Base-by-base conservation (phyloP, 2,113 vertebrate genomes). In the Pterophyllum scalare region DNA sequence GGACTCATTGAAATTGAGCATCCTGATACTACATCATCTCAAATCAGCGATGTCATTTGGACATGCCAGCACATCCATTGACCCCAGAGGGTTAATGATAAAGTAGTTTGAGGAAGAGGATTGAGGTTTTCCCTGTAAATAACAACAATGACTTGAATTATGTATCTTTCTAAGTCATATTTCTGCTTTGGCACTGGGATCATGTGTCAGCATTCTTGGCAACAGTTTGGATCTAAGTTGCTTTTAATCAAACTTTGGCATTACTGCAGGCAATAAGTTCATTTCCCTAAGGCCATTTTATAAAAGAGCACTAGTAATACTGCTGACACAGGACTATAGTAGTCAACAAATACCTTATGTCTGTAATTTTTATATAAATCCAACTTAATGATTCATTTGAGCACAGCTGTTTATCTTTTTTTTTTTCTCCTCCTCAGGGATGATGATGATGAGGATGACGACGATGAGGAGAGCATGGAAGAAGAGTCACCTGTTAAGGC, bases 401-500 rank as follows among this genome's bases (percentile, higher is more conserved):
- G 38, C 19, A 2, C 54, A 59, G 15, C 58, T 28, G 17, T 33
- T 58, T 56, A 60, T 59, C 24, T 26, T 75, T 20, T 46, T 38
- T 26, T 46, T 38, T 20, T 31, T 12, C 40, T 15, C 33, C 67
- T n/a, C n/a, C n/a, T 11, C 24, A 94, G 92, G 5, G 95, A 95
- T 35, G 95, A 94, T 0, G 94, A 81, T 0, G 85, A 93, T 0
- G 94, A 80, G 0, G 80, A 94, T 0, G 92, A 94, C 0, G 94
- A 95, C 0, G 93, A 93, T 0, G 93, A 94, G 0, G 94, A 95
- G 9, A 91, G 89, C 0, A 91, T 93, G 67, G 92, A 80, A 9
- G 95, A 95, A 35, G 93, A 77, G 54, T 57, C 92, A 0, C 94
- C 93, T 5, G 84, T 92, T 1, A 94, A 95, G 91, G 94, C 28